These are phyloP conservation scores for Petrocephalus schoutedeni DNA, from an alignment of 2,797 vertebrate species.

Conservation along the genomic window DNA sequence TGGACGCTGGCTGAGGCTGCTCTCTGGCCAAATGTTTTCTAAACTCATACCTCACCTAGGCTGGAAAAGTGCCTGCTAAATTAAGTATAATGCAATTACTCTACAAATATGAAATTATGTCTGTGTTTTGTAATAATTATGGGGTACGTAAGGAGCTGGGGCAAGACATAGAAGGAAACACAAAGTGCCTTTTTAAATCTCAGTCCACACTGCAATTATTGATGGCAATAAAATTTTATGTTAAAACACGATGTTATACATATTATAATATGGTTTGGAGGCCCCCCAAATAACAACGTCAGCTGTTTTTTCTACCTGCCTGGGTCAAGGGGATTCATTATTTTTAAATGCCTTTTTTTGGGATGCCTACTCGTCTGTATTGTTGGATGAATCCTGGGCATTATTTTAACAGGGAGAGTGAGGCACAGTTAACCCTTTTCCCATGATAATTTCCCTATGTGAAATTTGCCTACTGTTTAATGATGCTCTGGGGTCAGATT, in stretches of 20 bases:
- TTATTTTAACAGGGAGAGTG: conserved; percentile 1
- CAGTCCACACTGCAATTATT: neutral
- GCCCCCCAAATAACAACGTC: neutral
- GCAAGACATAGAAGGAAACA: neutral
- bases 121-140: neutral
- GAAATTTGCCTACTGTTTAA: too few relatives aligned
- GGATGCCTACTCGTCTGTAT: neutral
- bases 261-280: neutral
- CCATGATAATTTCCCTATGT: too few relatives aligned
- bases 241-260: neutral
- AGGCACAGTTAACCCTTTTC: neutral
- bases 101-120: neutral
- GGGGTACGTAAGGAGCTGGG: neutral
- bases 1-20: neutral
- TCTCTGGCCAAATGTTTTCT: neutral
- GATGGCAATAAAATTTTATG: neutral
- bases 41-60: neutral
- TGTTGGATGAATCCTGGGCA: neutral
- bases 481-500: too few relatives aligned
- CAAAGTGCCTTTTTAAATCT: neutral
- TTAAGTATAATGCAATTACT: neutral
- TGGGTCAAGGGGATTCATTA: neutral
- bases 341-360: neutral
- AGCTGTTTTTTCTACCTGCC: neutral
- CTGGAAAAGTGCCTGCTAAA: neutral